These are phyloP conservation scores for Acleris laterana DNA, from an alignment of 2,888 invertebrate species.

Conservation along the genomic window DNA sequence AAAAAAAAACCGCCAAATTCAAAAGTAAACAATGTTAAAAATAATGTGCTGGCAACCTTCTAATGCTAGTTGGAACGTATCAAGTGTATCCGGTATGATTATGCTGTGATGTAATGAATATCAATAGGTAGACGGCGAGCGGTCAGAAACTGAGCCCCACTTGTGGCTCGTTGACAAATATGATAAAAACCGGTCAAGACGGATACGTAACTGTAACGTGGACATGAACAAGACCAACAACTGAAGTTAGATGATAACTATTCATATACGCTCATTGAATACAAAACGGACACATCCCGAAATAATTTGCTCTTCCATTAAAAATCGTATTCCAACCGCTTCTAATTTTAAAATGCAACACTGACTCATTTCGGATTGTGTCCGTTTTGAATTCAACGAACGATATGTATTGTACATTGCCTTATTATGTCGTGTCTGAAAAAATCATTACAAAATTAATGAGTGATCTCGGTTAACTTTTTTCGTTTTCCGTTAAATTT, in stretches of 20 bases:
- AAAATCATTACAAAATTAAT: too few species aligned
- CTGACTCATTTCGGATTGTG: too few species aligned
- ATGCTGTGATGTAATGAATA: constrained; percentile 65
- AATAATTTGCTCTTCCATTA: too few species aligned
- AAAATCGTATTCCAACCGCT: too few species aligned
- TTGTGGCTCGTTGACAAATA: constrained; percentile 46
- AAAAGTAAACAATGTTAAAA: constrained; percentile 47
- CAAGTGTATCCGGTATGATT: constrained; percentile 70
- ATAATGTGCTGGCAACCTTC: constrained; percentile 60
- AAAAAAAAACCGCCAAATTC: constrained; percentile 27
- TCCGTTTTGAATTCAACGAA: too few species aligned
- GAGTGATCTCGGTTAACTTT: too few species aligned
- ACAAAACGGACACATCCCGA: too few species aligned
- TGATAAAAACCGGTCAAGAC: constrained; percentile 43
- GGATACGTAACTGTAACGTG: constrained; percentile 37
- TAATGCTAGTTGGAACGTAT: constrained; percentile 60
- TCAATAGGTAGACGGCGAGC: constrained; percentile 51
- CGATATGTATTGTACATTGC: too few species aligned
- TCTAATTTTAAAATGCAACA: too few species aligned
- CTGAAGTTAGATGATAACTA: constrained; percentile 7
- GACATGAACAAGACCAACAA: constrained; percentile 13
- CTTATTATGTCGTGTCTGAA: too few species aligned
- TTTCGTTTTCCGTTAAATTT: too few species aligned
- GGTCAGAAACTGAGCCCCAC: constrained; percentile 47
- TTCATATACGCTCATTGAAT: too few species aligned